These are phyloP conservation scores for Anser cygnoides DNA, from an alignment of 2,113 vertebrate genomes.

Conservation along the genomic window DNA sequence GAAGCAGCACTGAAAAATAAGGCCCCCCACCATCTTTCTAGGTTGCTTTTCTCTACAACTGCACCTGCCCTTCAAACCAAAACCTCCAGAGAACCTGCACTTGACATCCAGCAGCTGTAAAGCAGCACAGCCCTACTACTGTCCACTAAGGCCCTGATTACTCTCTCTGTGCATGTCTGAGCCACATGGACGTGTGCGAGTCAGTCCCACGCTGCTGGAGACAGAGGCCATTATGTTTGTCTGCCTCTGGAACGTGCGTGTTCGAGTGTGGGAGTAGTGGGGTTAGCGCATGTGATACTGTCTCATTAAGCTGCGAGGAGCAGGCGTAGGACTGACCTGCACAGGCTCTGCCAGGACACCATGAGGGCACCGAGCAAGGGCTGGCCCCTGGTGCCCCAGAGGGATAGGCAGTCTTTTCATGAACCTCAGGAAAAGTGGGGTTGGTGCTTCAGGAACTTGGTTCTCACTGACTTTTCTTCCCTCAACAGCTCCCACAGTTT, in stretches of 20 bases:
- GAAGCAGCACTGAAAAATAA: neutral
- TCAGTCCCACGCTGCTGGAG: neutral
- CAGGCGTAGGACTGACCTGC: neutral
- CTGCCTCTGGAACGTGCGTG: fast-evolving
- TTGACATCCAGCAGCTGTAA: neutral
- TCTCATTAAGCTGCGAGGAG: neutral
- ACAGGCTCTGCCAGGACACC: neutral
- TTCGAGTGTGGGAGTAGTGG: neutral
- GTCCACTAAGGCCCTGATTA: neutral
- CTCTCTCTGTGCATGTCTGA: neutral
- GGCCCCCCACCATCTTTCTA: neutral
- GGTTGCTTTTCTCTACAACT: neutral
- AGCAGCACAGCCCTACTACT: neutral
- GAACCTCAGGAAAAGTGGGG: neutral
- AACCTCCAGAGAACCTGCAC: neutral
- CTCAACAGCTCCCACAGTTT: neutral
- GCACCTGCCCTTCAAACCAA: neutral
- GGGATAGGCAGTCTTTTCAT: neutral
- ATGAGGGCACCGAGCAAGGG: fast-evolving
- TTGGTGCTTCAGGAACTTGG: neutral
- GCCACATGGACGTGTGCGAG: neutral
- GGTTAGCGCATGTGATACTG: neutral
- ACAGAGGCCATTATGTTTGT: neutral
- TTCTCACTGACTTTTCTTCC: neutral
- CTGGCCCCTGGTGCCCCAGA: neutral